A percentile compares a stretch with the other conserved stretches of the same genome.
Evolutionary conservation across 1,140 invertebrate genomes (phyloP).

Genomic region (Parasteatoda tepidariorum): DNA sequence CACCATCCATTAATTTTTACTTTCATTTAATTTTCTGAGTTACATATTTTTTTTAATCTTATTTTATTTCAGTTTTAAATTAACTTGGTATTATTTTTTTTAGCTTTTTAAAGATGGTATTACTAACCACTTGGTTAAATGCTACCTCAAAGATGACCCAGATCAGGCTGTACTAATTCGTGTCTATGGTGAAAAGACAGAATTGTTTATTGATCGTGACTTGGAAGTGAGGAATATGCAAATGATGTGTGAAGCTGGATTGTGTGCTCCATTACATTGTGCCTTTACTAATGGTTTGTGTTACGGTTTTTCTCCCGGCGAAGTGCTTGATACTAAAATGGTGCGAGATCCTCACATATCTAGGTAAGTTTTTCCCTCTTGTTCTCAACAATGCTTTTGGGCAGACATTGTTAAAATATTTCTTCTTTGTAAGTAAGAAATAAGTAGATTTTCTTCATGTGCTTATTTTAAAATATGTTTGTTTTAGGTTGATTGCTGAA

Average conservation of each 20-base stretch:
- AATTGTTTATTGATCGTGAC: slow-evolving; percentile 90
- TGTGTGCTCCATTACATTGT: slow-evolving; percentile 88
- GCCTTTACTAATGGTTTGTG: slow-evolving; percentile 94
- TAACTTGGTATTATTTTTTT: neutral
- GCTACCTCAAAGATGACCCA: slow-evolving; percentile 74
- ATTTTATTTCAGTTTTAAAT: too few relatives aligned
- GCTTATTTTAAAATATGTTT: neutral
- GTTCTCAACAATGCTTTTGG: neutral
- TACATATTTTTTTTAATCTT: too few relatives aligned
- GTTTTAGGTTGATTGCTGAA: slow-evolving; percentile 74
- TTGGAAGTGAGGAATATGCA: slow-evolving; percentile 80
- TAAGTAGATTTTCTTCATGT: slow-evolving; percentile 58
- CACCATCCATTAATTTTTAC: too few relatives aligned
- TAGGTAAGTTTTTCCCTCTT: slow-evolving; percentile 51
- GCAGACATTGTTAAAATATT: neutral
- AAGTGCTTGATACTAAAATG: slow-evolving; percentile 78
- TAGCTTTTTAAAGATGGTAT: slow-evolving; percentile 95
- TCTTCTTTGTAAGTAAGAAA: neutral
- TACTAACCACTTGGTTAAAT: slow-evolving; percentile 91
- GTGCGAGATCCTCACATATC: slow-evolving; percentile 77
- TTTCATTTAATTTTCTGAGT: too few relatives aligned
- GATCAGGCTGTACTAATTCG: slow-evolving; percentile 84
- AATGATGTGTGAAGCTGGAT: slow-evolving; percentile 79
- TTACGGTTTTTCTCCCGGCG: slow-evolving; percentile 91
- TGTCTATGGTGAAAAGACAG: slow-evolving; percentile 94